Percentiles rank a stretch among this genome's conserved stretches.
phyloP scores from a whole-genome alignment of 37 sponge, comb jelly and placozoan species.

The Aphrocallistes beatrix region DNA sequence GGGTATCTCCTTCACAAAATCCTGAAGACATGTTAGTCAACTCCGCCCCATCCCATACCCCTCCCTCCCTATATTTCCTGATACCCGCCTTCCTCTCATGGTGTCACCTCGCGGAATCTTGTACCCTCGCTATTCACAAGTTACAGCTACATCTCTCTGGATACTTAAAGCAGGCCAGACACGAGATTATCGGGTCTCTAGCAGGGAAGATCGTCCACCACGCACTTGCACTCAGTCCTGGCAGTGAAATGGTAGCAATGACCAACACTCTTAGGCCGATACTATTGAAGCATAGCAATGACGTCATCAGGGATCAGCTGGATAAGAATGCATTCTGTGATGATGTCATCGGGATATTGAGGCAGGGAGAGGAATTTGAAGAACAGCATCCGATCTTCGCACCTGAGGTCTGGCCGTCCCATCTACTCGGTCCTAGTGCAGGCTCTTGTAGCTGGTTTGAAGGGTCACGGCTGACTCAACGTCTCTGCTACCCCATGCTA shows the following conservation, averaged over 20 bases:
- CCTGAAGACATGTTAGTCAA: not conserved
- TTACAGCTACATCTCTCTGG: not conserved
- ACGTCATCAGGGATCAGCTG: not conserved
- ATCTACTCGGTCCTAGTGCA: not conserved
- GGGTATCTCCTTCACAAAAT: not conserved
- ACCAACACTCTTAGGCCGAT: not conserved
- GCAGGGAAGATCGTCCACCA: not conserved
- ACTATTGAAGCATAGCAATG: not conserved
- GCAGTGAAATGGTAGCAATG: not conserved
- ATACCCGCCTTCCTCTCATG: not conserved
- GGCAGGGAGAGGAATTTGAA: not conserved
- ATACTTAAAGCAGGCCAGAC: not conserved
- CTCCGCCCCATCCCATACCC: not conserved
- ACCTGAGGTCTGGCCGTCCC: not conserved
- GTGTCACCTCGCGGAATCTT: slow-evolving; percentile 14
- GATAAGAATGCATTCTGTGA: not conserved
- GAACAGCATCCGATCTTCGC: not conserved
- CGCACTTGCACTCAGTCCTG: not conserved
- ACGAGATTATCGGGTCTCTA: not conserved
- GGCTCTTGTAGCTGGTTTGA: not conserved
- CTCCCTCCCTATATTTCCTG: not conserved
- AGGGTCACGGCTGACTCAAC: not conserved
- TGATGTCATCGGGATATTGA: not conserved
- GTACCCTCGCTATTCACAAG: not conserved
- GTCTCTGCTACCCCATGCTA: not conserved